These are phyloP conservation scores for Zelleria hepariella DNA, from an alignment of 2,888 invertebrate genomes.

Conservation along the genomic window DNA sequence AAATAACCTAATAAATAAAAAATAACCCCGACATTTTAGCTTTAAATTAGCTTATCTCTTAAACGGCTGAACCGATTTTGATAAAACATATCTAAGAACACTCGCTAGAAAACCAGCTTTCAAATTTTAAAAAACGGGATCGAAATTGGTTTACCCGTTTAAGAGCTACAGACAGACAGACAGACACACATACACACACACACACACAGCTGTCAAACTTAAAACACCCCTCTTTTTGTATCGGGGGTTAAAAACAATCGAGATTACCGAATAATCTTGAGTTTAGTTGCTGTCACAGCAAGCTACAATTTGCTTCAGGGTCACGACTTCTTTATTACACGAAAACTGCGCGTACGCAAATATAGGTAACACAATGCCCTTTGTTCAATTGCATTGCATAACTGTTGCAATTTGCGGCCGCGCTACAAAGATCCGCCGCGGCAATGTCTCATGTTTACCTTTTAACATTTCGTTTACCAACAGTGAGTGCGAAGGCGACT, in stretches of 20 bases:
- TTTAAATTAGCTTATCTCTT: no score
- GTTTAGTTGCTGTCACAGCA: background rate
- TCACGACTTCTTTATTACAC: background rate
- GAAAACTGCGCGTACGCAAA: background rate
- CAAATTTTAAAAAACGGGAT: background rate
- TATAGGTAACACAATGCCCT: conserved; percentile 4
- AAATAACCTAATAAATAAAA: no score
- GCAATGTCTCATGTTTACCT: background rate
- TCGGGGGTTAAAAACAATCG: no score
- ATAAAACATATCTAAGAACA: background rate
- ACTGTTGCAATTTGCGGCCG: background rate
- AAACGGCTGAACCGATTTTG: no score
- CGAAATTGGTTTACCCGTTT: no score
- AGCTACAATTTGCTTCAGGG: background rate
- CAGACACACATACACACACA: no score
- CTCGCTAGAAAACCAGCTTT: background rate
- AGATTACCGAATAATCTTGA: background rate
- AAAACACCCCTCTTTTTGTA: no score
- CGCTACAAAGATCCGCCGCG: background rate
- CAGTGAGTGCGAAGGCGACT: background rate
- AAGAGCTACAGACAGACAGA: no score
- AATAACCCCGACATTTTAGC: no score
- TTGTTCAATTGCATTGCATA: conserved; percentile 6
- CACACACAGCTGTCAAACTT: no score
- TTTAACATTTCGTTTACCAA: background rate